These are phyloP conservation scores for Heliconius nattereri DNA, from an alignment of 1,140 invertebrate genomes.

Conservation along the genomic window DNA sequence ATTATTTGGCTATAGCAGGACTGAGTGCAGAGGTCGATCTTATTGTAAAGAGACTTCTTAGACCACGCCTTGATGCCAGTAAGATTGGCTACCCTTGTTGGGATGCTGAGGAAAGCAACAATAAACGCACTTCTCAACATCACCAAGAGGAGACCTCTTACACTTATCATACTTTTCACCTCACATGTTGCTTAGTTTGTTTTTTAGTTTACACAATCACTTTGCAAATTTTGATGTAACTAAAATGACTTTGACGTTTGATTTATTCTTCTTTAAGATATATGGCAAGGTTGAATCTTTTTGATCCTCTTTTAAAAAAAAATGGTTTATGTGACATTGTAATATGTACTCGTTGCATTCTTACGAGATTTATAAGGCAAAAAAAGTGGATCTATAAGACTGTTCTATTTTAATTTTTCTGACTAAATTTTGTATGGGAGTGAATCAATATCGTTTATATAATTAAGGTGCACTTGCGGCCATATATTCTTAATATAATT, in stretches of 20 bases:
- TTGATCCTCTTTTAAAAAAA: slow-evolving; percentile 36
- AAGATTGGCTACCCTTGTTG: slow-evolving; percentile 59
- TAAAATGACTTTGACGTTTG: slow-evolving; percentile 47
- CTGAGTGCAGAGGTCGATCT: slow-evolving; percentile 72
- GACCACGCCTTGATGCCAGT: slow-evolving; percentile 64
- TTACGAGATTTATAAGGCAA: slow-evolving; percentile 26
- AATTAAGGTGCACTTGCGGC: slow-evolving; percentile 24
- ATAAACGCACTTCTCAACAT: slow-evolving; percentile 71
- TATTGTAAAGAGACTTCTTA: slow-evolving; percentile 57
- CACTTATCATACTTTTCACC: slow-evolving; percentile 53
- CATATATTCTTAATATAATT: slow-evolving; percentile 30
- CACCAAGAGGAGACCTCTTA: slow-evolving; percentile 54
- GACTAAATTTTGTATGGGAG: neutral
- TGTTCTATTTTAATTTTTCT: slow-evolving; percentile 1
- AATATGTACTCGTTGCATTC: slow-evolving; percentile 1
- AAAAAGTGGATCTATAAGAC: neutral
- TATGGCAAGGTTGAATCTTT: slow-evolving; percentile 27
- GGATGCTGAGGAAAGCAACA: slow-evolving; percentile 64
- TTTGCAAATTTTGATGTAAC: slow-evolving; percentile 51
- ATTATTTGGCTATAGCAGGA: slow-evolving; percentile 70
- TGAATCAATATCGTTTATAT: slow-evolving; percentile 23
- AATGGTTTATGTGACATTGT: slow-evolving; percentile 22
- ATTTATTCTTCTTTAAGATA: slow-evolving; percentile 54
- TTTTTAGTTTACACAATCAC: slow-evolving; percentile 31
- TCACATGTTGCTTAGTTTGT: slow-evolving; percentile 57